phyloP scores from a whole-genome alignment of 2,797 vertebrate species.

The Peromyscus aztecus region DNA sequence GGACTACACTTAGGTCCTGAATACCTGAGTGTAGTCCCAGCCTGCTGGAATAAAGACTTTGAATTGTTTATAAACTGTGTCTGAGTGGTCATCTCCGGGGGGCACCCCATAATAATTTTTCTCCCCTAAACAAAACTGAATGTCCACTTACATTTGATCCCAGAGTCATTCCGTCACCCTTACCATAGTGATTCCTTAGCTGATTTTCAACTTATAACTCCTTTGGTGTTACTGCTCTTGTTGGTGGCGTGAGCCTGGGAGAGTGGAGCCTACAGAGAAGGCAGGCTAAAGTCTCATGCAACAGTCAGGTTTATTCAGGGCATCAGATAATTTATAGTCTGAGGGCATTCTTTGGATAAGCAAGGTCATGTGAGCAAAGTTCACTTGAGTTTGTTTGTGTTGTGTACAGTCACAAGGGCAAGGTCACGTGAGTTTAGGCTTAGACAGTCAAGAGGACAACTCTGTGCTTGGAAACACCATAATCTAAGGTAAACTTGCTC shows the following conservation, averaged over 20 bases:
- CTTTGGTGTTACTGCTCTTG: background rate
- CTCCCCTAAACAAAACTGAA: background rate
- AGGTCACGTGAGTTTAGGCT: background rate
- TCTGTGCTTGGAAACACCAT: background rate
- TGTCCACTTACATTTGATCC: background rate
- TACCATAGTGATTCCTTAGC: background rate
- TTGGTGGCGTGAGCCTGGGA: background rate
- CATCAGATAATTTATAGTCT: background rate
- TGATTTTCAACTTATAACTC: background rate
- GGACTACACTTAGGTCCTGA: background rate
- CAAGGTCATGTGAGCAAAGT: background rate
- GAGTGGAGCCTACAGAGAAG: background rate
- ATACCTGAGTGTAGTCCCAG: no score
- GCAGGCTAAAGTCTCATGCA: background rate
- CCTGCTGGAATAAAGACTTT: no score
- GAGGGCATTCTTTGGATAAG: background rate
- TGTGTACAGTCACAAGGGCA: background rate
- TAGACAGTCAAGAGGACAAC: background rate
- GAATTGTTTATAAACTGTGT: background rate
- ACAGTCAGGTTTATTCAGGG: background rate
- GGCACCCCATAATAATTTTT: background rate
- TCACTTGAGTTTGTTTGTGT: background rate
- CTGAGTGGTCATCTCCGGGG: background rate
- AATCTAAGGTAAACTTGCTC: background rate
- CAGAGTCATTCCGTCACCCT: background rate